These are phyloP conservation scores for Orchesella flavescens DNA, from an alignment of 2,888 invertebrate species.

Conservation along the genomic window DNA sequence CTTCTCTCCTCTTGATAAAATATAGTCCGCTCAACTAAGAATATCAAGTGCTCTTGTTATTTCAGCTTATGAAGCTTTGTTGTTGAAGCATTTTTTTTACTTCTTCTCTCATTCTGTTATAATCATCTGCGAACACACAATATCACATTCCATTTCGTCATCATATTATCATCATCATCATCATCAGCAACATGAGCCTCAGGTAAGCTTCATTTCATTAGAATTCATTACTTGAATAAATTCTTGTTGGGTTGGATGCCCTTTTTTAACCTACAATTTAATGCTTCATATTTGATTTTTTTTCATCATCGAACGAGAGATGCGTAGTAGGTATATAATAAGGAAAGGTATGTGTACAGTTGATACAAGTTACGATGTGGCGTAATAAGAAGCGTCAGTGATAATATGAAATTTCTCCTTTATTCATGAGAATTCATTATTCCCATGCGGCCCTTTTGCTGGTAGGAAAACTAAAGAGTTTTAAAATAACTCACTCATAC, in stretches of 20 bases:
- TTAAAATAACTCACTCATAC: slow-evolving; percentile 46
- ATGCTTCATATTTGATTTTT: background rate
- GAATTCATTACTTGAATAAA: slow-evolving; percentile 48
- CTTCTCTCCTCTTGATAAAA: background rate
- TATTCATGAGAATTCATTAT: slow-evolving; percentile 56
- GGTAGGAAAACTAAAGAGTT: slow-evolving; percentile 41
- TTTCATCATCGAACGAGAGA: background rate
- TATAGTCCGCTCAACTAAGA: slow-evolving; percentile 7
- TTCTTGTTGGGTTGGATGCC: background rate
- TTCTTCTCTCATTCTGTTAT: background rate
- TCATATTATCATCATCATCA: slow-evolving; percentile 22
- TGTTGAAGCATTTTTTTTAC: background rate
- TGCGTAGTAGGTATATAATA: background rate
- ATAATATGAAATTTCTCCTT: background rate
- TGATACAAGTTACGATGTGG: background rate
- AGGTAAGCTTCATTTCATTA: slow-evolving; percentile 50
- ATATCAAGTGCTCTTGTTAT: slow-evolving; percentile 39
- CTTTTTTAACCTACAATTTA: slow-evolving; percentile 20
- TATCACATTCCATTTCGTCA: slow-evolving; percentile 39
- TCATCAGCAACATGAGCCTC: slow-evolving; percentile 30
- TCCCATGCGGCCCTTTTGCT: slow-evolving; percentile 54
- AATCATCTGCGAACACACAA: slow-evolving; percentile 21
- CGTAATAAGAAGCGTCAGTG: slow-evolving; percentile 8
- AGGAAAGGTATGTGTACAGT: background rate
- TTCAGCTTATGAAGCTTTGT: slow-evolving; percentile 5